Base-by-base conservation (phyloP, 1,140 invertebrate species). In the Macrotrachela quadricornifera region DNA sequence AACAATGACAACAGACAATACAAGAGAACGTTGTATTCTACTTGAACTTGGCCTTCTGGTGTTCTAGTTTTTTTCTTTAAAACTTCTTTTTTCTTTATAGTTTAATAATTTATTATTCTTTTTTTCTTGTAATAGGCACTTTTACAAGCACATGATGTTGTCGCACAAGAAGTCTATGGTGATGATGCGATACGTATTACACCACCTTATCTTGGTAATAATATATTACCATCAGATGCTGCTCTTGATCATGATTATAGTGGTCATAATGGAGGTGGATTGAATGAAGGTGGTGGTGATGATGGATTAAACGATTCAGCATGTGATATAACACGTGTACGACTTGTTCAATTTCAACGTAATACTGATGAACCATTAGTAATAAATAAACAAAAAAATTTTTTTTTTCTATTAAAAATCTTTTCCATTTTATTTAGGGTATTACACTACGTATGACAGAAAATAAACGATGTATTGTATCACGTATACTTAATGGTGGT, bases 341-440 rank as follows among this genome's bases (percentile, higher is more conserved):
- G 91, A 61, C 78, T 96, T 58, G 91, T 97, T 59, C 90, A 96
- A 73, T 96, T 97, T 73, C 88, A 95, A 72, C 95, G 95, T 71
- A 95, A 94, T 69, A 91, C 87, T 46, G 88, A 95, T 64, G 91
- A 96, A 70, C 88, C 90, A n/a, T 95, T 96, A 85, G 21, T 30
- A 30, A n/a, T 95, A 96, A 85, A 8, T 30, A 30, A 4, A 30
- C 8, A 30, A 2, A 30, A 30, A 30, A 4, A 4, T 2, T 30
- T 30, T 30, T 30, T 30, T 30, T 30, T 30, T 2, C 2, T 4
- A 30, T 30, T 8, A 4, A 30, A 30, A 4, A 8, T 4, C 21
- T 8, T 30, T 30, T 30, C 8, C 2, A 4, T 30, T 8, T 30
- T 8, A 30, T 30, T 30, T 30, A 30, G 21, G 86, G 86, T 59